Conservation (phyloP, 2,888 invertebrate species). For the Chrysina gloriosa region DNA sequence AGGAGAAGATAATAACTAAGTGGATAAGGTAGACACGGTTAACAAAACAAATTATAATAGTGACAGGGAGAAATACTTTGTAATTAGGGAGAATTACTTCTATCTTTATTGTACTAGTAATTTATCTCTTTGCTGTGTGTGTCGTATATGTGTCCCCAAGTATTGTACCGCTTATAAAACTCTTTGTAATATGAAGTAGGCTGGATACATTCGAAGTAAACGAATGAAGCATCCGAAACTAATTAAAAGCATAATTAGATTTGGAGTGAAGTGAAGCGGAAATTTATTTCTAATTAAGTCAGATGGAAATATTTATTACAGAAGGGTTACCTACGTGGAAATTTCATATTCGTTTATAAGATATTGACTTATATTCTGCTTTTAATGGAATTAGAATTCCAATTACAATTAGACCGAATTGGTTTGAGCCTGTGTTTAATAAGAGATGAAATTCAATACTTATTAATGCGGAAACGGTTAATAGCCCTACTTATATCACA, state of each 20-base stretch:
- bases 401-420: not conserved
- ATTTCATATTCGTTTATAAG: not conserved
- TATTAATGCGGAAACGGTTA: not conserved
- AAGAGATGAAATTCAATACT: not conserved
- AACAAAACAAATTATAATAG: constrained; percentile 3
- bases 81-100: constrained; percentile 3
- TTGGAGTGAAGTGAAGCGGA: not conserved
- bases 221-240: too few species aligned
- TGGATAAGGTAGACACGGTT: not conserved
- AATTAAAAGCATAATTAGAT: not conserved
- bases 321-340: not conserved
- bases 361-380: not conserved
- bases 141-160: not conserved
- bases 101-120: not conserved
- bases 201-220: too few species aligned
- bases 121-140: not conserved
- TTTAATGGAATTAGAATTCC: constrained; percentile 1
- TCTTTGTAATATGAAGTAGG: too few species aligned
- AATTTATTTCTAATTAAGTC: not conserved
- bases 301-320: not conserved
- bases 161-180: not conserved
- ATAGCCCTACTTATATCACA: not conserved
- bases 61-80: constrained; percentile 5
- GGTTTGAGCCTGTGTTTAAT: not conserved
- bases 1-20: constrained; percentile 4